phyloP scores from a whole-genome alignment of 2,113 vertebrate genomes.

The Hemiprocne comata region DNA sequence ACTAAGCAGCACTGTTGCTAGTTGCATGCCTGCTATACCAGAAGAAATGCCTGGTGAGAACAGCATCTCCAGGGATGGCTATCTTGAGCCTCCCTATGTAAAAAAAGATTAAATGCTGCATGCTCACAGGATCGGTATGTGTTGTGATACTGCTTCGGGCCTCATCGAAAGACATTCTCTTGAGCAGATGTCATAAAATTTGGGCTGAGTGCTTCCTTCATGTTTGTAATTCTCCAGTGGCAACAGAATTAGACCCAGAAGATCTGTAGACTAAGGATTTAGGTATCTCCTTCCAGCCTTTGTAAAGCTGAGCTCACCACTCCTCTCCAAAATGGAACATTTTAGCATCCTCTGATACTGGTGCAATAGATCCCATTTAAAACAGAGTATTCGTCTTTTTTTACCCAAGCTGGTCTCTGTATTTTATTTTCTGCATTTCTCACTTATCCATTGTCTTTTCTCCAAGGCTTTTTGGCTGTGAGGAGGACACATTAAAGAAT shows the following conservation, averaged over 20 bases:
- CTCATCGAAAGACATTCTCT: neutral
- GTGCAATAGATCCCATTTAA: neutral
- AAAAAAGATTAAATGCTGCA: neutral
- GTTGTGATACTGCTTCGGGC: neutral
- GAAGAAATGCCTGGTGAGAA: neutral
- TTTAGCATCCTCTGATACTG: neutral
- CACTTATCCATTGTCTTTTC: neutral
- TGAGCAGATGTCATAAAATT: neutral
- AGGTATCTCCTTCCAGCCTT: neutral
- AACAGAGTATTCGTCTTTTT: neutral
- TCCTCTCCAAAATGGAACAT: neutral
- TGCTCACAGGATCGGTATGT: fast-evolving
- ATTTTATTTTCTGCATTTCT: neutral
- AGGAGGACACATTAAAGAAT: neutral
- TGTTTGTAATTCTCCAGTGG: neutral
- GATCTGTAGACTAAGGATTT: neutral
- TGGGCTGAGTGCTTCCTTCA: neutral
- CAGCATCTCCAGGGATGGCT: neutral
- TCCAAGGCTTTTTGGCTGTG: neutral
- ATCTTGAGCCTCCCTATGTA: neutral
- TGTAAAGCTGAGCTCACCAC: neutral
- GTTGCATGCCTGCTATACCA: neutral
- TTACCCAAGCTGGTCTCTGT: neutral
- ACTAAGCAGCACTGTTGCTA: neutral
- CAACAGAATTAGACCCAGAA: neutral